Evolutionary conservation across 2,888 invertebrate genomes (phyloP), one percentile per base, ranked within the genome.

Genomic region (Hololepta plana): DNA sequence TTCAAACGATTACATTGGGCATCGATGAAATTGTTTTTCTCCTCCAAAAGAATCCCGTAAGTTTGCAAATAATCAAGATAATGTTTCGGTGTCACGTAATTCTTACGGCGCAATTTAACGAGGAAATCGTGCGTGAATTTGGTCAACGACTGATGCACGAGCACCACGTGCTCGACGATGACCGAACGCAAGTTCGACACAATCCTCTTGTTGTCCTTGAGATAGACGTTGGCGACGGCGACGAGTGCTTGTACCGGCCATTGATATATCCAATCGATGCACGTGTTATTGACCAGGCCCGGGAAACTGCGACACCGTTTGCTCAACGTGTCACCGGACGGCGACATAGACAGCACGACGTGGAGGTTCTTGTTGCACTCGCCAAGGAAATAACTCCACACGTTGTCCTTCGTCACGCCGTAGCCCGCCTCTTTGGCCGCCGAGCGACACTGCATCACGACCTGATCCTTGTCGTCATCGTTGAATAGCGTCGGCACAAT

Each of bases 181-280:
- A 59, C 57, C 4, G 71, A 60, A 10, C 79, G 66, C 17, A 41
- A 46, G 3, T 37, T 27, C 33, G 46, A 46, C 3, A 53, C 51
- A 29, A 55, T 44, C 29, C 42, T 42, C 1, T 43, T 41, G 28
- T 45, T 72, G 38, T 88, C 76, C 39, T 75, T 68, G 1, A 91
- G 60, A 43, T 74, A 84, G 2, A 81, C 75, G 29, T 76, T 75
- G 1, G 90, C 90, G 1, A 91, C 88, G 1, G 88, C 84, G 28
- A 74, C 59, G 24, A 91, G 49, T 1, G 91, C 91, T 49, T 90
- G 84, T 36, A 75, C 67, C 0, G 91, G 88, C 91, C 91, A 91
- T 0, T 88, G 76, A 52, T 82, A 87, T 47, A 88, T 72, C 90
- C 90, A 91, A 51, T 91, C 87, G 35, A 91, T 87, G 19, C 79